These are phyloP conservation scores for Limnothrissa miodon DNA, from an alignment of 2,113 vertebrate species.

Conservation along the genomic window DNA sequence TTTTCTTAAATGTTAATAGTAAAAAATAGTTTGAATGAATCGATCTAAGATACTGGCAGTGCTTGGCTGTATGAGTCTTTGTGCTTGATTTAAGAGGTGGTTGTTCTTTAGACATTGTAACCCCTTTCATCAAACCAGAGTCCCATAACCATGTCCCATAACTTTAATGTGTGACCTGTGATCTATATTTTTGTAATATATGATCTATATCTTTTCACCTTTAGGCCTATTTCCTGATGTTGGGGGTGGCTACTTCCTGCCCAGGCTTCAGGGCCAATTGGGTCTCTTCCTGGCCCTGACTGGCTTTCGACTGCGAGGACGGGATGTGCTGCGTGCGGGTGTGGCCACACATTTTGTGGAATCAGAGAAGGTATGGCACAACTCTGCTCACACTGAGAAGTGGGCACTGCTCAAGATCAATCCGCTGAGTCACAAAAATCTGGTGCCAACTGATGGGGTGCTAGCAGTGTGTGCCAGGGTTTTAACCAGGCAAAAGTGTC, in stretches of 20 bases:
- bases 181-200: background rate
- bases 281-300: conserved; percentile 88
- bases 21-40: background rate
- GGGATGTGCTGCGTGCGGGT: conserved; percentile 84
- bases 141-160: background rate
- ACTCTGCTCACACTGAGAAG: background rate
- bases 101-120: no score
- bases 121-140: no score
- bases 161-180: background rate
- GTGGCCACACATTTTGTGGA: conserved; percentile 93
- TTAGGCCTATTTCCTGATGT: conserved; percentile 94
- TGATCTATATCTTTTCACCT: conserved; percentile 24
- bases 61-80: background rate
- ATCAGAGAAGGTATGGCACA: conserved; percentile 77
- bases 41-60: background rate
- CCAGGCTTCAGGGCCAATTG: conserved; percentile 83
- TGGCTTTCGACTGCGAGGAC: conserved; percentile 87
- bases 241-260: conserved; percentile 93
- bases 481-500: background rate
- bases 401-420: background rate
- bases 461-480: background rate
- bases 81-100: background rate
- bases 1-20: conserved; percentile 8
- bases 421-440: background rate
- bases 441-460: background rate